phyloP scores from a whole-genome alignment of 2,888 invertebrate genomes.

The Nomada ferruginata region DNA sequence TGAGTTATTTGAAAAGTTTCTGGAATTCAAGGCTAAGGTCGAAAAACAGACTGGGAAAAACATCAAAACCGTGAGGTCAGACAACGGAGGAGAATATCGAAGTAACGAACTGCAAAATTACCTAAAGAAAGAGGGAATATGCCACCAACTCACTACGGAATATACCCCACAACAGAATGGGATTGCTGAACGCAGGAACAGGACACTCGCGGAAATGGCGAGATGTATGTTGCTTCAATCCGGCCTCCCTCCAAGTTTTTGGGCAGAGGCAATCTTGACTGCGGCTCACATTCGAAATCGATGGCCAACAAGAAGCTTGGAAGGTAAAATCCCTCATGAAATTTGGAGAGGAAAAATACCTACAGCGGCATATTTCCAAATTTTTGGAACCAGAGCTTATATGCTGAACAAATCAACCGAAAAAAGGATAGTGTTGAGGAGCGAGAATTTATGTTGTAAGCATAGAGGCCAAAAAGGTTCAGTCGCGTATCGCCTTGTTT shows the following conservation, averaged over 20 bases:
- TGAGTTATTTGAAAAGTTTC: not conserved
- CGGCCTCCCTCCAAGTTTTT: constrained; percentile 63
- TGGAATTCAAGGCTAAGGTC: constrained; percentile 29
- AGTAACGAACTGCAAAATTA: not conserved
- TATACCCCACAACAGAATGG: constrained; percentile 74
- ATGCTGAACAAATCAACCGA: constrained; percentile 36
- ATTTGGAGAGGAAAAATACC: constrained; percentile 58
- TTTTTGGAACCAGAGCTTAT: constrained; percentile 52
- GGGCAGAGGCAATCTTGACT: constrained; percentile 69
- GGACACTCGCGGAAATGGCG: constrained; percentile 72
- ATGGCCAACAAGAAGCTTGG: constrained; percentile 32
- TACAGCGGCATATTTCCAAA: constrained; percentile 57
- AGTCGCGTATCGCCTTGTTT: too few relatives aligned
- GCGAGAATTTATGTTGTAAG: too few relatives aligned
- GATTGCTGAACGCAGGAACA: constrained; percentile 70
- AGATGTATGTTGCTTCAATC: constrained; percentile 18
- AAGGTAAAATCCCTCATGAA: constrained; percentile 43
- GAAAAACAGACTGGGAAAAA: constrained; percentile 29
- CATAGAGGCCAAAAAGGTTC: too few relatives aligned
- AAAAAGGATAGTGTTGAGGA: not conserved
- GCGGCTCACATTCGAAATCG: constrained; percentile 36
- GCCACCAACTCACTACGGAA: constrained; percentile 55
- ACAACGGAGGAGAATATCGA: constrained; percentile 34
- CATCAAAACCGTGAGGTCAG: not conserved
- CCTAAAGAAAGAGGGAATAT: constrained; percentile 46